Evolutionary conservation across 1,140 invertebrate species (phyloP).

Genomic region (Sinella curviseta): DNA sequence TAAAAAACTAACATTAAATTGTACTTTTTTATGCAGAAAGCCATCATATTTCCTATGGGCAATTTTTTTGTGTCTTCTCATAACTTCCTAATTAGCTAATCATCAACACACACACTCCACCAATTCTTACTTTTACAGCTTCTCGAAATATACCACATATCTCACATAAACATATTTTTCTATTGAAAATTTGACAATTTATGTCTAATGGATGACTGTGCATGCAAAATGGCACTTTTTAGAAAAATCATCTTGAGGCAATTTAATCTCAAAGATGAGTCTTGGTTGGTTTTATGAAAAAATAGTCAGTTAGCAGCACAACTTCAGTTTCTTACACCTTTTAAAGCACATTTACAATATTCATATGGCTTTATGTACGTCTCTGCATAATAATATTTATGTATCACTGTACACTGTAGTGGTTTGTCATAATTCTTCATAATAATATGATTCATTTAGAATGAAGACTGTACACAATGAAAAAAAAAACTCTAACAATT

Average conservation of each 20-base stretch:
- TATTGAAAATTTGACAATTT: not conserved
- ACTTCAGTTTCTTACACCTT: too few relatives aligned
- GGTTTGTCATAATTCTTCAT: constrained; percentile 11
- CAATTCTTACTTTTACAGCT: not conserved
- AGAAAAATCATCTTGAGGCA: not conserved
- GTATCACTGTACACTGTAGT: not conserved
- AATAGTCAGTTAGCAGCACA: too few relatives aligned
- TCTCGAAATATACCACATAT: not conserved
- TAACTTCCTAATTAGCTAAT: not conserved
- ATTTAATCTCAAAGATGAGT: not conserved
- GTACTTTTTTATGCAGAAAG: too few relatives aligned
- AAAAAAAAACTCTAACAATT: not conserved
- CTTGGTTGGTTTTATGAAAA: too few relatives aligned
- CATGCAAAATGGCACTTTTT: not conserved
- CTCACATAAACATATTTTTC: not conserved
- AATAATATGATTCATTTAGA: constrained; percentile 20
- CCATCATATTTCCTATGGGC: too few relatives aligned
- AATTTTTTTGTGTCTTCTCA: not conserved
- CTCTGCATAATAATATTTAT: not conserved
- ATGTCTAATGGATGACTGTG: not conserved
- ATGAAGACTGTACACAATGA: constrained; percentile 17
- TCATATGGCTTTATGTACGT: not conserved
- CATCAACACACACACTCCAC: not conserved
- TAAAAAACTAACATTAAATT: not conserved
- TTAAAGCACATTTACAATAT: not conserved